Conservation (phyloP, 2,797 vertebrate species). For the Rhinoraja longicauda region DNA sequence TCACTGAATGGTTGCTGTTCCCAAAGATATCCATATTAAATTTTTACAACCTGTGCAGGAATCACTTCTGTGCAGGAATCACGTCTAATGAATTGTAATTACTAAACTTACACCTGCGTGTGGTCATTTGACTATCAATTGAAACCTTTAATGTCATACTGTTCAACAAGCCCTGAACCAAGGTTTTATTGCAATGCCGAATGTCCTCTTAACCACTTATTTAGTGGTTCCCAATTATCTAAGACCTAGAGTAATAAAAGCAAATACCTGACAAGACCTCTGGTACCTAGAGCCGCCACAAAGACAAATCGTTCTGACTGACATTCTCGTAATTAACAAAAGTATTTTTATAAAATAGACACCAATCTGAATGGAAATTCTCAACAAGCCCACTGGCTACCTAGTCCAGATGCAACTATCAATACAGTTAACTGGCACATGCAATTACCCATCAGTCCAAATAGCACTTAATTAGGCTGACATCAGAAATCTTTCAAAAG, state of each 20-base stretch:
- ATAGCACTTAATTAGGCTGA: not conserved
- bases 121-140: not conserved
- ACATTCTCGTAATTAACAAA: not conserved
- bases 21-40: not conserved
- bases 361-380: not conserved
- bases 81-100: not conserved
- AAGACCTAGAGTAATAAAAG: not conserved
- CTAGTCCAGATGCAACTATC: not conserved
- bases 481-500: not conserved
- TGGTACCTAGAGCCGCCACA: not conserved
- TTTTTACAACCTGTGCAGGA: not conserved
- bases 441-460: not conserved
- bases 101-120: not conserved
- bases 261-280: not conserved
- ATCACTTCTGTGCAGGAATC: not conserved
- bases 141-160: not conserved
- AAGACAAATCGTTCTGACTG: not conserved
- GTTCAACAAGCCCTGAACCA: not conserved
- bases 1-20: not conserved
- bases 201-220: not conserved
- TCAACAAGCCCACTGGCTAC: not conserved
- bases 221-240: not conserved
- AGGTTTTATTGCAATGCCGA: not conserved
- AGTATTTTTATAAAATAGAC: not conserved
- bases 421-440: not conserved